phyloP scores from a whole-genome alignment of 2,888 invertebrate species.

The Sinopyrophorus schimmeli region DNA sequence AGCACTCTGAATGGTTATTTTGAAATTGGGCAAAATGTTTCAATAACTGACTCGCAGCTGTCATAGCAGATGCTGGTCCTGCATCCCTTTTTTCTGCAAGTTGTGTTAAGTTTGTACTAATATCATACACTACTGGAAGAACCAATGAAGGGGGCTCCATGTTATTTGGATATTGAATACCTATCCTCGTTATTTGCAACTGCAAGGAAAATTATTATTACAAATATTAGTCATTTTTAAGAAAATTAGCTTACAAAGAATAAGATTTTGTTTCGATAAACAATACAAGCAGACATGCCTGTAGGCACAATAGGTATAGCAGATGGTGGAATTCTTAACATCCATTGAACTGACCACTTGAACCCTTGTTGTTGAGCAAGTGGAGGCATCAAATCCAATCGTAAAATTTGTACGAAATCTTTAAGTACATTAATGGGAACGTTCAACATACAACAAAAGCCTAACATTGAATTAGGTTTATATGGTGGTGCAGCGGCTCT shows the following conservation, averaged over 20 bases:
- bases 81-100: conserved; percentile 82
- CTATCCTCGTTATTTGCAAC: conserved; percentile 76
- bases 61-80: conserved; percentile 61
- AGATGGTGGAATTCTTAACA: conserved; percentile 89
- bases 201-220: conserved; percentile 47
- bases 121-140: conserved; percentile 88
- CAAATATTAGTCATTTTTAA: background rate
- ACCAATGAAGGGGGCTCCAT: conserved; percentile 76
- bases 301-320: conserved; percentile 86
- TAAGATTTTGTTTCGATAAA: conserved; percentile 84
- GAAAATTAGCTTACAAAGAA: conserved; percentile 82
- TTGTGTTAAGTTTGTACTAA: conserved; percentile 82
- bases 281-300: conserved; percentile 84
- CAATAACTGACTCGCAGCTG: conserved; percentile 66
- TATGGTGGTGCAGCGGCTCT: conserved; percentile 89
- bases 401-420: conserved; percentile 89
- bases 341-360: conserved; percentile 91
- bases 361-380: conserved; percentile 65
- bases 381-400: conserved; percentile 64
- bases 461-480: conserved; percentile 84
- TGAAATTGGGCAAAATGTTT: conserved; percentile 77
- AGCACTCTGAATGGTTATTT: conserved; percentile 73
- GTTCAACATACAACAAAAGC: conserved; percentile 83
- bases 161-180: conserved; percentile 60
- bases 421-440: conserved; percentile 86